Evolutionary conservation across 1,140 invertebrate species (phyloP).

Genomic region (Pseudoatta argentina): DNA sequence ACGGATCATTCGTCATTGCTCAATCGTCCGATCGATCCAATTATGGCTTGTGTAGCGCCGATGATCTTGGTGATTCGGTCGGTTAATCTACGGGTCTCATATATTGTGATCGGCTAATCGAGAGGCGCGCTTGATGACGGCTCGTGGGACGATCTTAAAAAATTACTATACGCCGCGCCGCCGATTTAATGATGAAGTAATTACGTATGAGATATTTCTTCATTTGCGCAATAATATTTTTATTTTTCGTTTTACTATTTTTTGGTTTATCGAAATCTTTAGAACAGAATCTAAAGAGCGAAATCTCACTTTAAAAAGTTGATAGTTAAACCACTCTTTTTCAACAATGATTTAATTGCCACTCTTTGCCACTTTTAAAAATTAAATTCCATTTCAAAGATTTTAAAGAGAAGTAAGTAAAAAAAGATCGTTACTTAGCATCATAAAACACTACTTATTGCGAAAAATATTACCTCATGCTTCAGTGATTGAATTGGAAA

Average conservation of each 20-base stretch:
- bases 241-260: neutral
- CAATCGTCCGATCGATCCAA: constrained; percentile 76
- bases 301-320: too few relatives aligned
- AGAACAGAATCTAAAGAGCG: too few relatives aligned
- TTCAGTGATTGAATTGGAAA: too few relatives aligned
- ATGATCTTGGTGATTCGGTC: constrained; percentile 67
- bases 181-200: neutral
- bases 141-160: constrained; percentile 44
- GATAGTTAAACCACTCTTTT: too few relatives aligned
- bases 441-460: too few relatives aligned
- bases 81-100: constrained; percentile 66
- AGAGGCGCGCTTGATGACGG: constrained; percentile 62
- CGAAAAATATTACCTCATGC: too few relatives aligned
- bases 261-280: neutral
- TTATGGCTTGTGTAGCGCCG: constrained; percentile 70
- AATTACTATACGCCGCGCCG: neutral
- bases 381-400: too few relatives aligned
- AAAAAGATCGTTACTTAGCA: too few relatives aligned
- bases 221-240: constrained; percentile 19
- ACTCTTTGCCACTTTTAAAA: too few relatives aligned
- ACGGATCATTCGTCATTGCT: constrained; percentile 77
- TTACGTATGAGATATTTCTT: constrained; percentile 10
- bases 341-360: too few relatives aligned
- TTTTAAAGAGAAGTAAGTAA: too few relatives aligned
- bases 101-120: constrained; percentile 74